A percentile compares a stretch with the other conserved stretches of the same genome.
Evolutionary conservation across 2,888 invertebrate species (phyloP).

Genomic region (Ochropacha duplaris): DNA sequence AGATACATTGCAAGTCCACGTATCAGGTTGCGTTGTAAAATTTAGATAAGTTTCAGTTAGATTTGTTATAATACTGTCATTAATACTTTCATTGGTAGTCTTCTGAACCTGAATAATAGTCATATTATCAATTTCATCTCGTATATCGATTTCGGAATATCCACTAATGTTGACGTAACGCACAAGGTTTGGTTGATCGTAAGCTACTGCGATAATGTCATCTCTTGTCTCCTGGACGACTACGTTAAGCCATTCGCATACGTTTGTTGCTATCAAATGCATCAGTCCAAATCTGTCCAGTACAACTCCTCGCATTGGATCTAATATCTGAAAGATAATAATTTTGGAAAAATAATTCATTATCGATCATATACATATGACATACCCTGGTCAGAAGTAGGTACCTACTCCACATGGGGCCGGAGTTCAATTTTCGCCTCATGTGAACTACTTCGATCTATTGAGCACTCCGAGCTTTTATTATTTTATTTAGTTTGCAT

Average conservation of each 20-base stretch:
- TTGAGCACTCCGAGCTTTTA: too few species aligned
- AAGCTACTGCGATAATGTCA: constrained; percentile 85
- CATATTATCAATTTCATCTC: constrained; percentile 46
- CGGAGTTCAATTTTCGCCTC: too few species aligned
- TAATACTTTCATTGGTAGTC: constrained; percentile 14
- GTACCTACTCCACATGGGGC: too few species aligned
- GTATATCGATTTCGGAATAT: constrained; percentile 43
- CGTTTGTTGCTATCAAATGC: constrained; percentile 96
- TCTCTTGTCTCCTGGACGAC: constrained; percentile 94
- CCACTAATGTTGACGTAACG: constrained; percentile 66
- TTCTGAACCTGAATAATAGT: constrained; percentile 38
- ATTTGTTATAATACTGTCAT: constrained; percentile 27
- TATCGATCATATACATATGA: background rate
- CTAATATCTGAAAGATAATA: constrained; percentile 59
- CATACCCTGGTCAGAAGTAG: too few species aligned
- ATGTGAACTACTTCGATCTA: too few species aligned
- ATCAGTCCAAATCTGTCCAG: constrained; percentile 92
- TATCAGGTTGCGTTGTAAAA: constrained; percentile 38
- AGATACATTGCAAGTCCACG: constrained; percentile 70
- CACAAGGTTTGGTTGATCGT: constrained; percentile 54
- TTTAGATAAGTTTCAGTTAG: constrained; percentile 34
- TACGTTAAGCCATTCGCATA: constrained; percentile 96
- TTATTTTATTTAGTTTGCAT: too few species aligned
- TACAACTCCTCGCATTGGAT: constrained; percentile 75
- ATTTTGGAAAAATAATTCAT: background rate